These are phyloP conservation scores for Erinaceus europaeus DNA, from an alignment of 2,113 vertebrate genomes.

Conservation along the genomic window DNA sequence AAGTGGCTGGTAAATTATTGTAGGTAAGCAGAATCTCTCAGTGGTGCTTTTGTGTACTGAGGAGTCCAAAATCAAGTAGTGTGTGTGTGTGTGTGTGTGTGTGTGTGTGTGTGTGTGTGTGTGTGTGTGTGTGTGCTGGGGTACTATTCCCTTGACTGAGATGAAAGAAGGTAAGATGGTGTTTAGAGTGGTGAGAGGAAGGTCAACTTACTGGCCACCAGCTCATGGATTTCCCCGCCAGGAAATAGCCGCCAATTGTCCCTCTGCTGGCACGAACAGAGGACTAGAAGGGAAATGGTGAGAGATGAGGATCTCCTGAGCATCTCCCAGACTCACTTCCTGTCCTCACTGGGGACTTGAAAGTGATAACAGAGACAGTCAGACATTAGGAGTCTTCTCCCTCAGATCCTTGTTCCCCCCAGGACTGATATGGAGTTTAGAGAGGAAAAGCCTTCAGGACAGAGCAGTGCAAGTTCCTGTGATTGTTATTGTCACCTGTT, in stretches of 20 bases:
- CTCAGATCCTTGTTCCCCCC: too few relatives aligned
- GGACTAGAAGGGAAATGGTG: constrained; percentile 81
- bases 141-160: background rate
- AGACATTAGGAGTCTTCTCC: too few relatives aligned
- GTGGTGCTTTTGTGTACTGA: too few relatives aligned
- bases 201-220: constrained; percentile 94
- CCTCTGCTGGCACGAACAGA: constrained; percentile 87
- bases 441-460: background rate
- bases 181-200: background rate
- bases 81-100: too few relatives aligned
- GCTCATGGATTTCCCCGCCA: constrained; percentile 93
- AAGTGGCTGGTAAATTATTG: rapidly evolving
- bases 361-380: too few relatives aligned
- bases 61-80: too few relatives aligned
- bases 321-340: background rate
- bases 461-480: background rate
- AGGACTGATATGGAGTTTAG: too few relatives aligned
- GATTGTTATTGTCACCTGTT: background rate
- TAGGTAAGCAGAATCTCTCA: rapidly evolving
- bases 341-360: too few relatives aligned
- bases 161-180: rapidly evolving
- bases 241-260: constrained; percentile 93
- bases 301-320: background rate
- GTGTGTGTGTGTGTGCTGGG: too few relatives aligned
- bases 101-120: too few relatives aligned